phyloP scores from a whole-genome alignment of 2,113 vertebrate species.

The Suricata suricatta region DNA sequence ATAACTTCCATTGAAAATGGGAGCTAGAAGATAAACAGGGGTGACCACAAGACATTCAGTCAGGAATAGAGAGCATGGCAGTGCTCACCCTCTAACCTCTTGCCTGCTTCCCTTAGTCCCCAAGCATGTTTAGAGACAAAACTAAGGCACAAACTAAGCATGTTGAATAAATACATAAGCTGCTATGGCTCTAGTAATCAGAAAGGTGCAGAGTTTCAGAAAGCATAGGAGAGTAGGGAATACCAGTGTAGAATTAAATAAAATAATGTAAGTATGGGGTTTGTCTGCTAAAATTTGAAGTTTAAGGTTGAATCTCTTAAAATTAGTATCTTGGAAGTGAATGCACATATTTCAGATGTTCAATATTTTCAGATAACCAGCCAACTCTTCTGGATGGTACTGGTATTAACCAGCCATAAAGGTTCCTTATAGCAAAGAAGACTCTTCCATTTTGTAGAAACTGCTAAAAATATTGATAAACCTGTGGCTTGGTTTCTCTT shows the following conservation, averaged over 20 bases:
- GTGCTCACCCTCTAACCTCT: slow-evolving; percentile 77
- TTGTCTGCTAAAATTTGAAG: slow-evolving; percentile 63
- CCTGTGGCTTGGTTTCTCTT: slow-evolving; percentile 46
- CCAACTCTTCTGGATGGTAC: slow-evolving; percentile 78
- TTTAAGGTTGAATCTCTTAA: slow-evolving; percentile 48
- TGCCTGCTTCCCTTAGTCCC: slow-evolving; percentile 77
- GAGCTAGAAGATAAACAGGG: slow-evolving; percentile 83
- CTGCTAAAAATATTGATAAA: slow-evolving; percentile 69
- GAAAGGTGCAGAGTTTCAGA: slow-evolving; percentile 87
- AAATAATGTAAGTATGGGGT: slow-evolving; percentile 48
- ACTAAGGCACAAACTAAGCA: slow-evolving; percentile 81
- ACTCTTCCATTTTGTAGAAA: slow-evolving; percentile 45
- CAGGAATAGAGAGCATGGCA: slow-evolving; percentile 78
- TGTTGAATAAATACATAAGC: slow-evolving; percentile 80
- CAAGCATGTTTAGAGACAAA: slow-evolving; percentile 81
- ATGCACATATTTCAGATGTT: slow-evolving; percentile 78
- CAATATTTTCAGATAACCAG: slow-evolving; percentile 79
- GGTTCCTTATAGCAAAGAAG: slow-evolving; percentile 51
- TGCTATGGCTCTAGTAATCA: slow-evolving; percentile 83
- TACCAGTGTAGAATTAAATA: neutral
- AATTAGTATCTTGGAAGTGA: slow-evolving; percentile 62
- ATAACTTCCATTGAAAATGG: slow-evolving; percentile 81
- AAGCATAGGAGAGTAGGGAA: slow-evolving; percentile 38
- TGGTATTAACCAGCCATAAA: slow-evolving; percentile 79
- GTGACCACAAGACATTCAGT: slow-evolving; percentile 85